These are phyloP conservation scores for Mesocentrotus franciscanus DNA, from an alignment of 53 echinoderm and acorn worm genomes.

Conservation along the genomic window DNA sequence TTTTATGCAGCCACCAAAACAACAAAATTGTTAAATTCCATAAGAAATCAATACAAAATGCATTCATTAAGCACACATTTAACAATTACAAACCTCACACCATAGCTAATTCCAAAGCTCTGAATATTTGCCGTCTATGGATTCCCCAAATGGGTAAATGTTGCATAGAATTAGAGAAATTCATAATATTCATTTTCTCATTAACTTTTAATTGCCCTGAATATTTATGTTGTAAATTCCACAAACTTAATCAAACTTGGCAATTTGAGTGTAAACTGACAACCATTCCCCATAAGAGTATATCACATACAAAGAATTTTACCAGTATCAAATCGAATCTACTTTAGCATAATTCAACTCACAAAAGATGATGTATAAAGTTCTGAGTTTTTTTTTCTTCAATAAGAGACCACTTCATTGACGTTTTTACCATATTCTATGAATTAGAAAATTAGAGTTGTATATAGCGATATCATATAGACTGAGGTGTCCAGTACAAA, in stretches of 20 bases:
- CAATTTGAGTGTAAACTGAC: too few species aligned
- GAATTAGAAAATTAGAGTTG: neutral
- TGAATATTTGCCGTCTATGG: neutral
- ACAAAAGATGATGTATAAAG: too few species aligned
- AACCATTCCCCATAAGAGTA: too few species aligned
- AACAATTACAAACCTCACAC: neutral
- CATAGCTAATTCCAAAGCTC: neutral
- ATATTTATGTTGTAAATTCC: neutral
- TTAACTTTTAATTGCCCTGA: neutral
- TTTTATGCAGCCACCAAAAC: neutral
- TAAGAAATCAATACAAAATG: neutral
- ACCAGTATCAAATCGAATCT: too few species aligned
- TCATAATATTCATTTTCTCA: neutral
- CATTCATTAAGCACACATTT: neutral
- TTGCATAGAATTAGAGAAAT: neutral
- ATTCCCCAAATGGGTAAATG: neutral
- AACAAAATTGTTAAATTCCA: neutral
- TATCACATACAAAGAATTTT: too few species aligned
- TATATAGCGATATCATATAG: neutral
- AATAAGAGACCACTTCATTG: neutral
- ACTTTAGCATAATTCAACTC: too few species aligned
- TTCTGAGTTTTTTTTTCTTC: too few species aligned
- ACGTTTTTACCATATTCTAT: neutral
- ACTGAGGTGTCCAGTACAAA: neutral
- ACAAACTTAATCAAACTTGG: too few species aligned